These are phyloP conservation scores for Hololepta plana DNA, from an alignment of 2,888 invertebrate species.

Conservation along the genomic window DNA sequence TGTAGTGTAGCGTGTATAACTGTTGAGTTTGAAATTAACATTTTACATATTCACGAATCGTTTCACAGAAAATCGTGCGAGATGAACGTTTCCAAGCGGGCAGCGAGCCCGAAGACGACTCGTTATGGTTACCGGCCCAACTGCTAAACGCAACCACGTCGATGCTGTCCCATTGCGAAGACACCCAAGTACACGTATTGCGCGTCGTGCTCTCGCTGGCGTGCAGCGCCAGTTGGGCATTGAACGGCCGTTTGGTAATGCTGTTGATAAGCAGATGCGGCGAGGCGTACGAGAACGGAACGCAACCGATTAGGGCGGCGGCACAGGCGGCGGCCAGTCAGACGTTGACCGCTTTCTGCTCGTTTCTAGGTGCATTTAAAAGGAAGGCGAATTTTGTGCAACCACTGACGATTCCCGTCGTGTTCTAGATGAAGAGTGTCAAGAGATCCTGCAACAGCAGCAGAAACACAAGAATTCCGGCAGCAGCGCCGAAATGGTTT, in stretches of 20 bases:
- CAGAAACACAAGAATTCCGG: constrained; percentile 30
- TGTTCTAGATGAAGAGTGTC: constrained; percentile 53
- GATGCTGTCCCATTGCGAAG: constrained; percentile 63
- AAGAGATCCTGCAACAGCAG: constrained; percentile 40
- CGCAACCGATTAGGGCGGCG: constrained; percentile 67
- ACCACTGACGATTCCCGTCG: constrained; percentile 1
- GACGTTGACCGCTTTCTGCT: constrained; percentile 68
- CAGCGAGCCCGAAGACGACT: constrained; percentile 81
- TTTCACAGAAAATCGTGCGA: constrained; percentile 61
- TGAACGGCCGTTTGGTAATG: constrained; percentile 77
- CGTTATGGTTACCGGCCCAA: constrained; percentile 84
- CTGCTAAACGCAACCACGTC: constrained; percentile 70
- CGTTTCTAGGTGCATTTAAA: constrained; percentile 43
- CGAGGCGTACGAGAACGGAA: constrained; percentile 63
- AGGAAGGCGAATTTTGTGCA: not conserved
- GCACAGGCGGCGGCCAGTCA: constrained; percentile 83
- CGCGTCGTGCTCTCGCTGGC: constrained; percentile 73
- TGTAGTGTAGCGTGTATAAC: not conserved
- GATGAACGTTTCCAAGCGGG: constrained; percentile 86
- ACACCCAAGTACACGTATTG: constrained; percentile 59
- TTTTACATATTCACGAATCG: not conserved
- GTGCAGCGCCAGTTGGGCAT: constrained; percentile 71
- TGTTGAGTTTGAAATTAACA: not conserved
- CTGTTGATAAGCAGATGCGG: constrained; percentile 70
- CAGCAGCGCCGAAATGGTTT: constrained; percentile 33